Conservation (phyloP, 2,888 invertebrate species). For the Helleia helle region DNA sequence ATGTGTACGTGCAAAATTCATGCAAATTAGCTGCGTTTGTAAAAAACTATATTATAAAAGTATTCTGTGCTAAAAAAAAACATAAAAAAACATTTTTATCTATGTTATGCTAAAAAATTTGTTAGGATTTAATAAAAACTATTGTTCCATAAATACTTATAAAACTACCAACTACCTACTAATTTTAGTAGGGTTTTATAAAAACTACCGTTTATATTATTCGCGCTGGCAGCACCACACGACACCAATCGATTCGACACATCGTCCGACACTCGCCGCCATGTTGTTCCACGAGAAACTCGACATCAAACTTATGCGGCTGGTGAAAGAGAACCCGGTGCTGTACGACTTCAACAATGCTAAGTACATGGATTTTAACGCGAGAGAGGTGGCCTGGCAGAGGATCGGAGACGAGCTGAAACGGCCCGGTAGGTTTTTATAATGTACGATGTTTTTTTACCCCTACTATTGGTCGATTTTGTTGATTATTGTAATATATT, state of each 20-base stretch:
- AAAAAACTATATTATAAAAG: no score
- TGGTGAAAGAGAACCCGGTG: conserved; percentile 46
- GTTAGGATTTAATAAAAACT: no score
- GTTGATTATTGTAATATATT: no score
- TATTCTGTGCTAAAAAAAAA: no score
- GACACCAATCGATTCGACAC: conserved; percentile 17
- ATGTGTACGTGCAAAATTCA: no score
- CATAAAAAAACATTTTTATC: no score
- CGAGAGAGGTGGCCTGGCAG: conserved; percentile 61
- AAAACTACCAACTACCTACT: no score
- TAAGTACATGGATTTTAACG: conserved; percentile 59
- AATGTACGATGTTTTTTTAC: conserved; percentile 25
- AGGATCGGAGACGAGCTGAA: conserved; percentile 58
- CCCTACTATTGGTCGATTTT: conserved; percentile 11
- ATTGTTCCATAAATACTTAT: no score
- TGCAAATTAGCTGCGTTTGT: no score
- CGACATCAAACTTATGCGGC: conserved; percentile 43
- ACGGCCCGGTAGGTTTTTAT: conserved; percentile 49
- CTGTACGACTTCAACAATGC: conserved; percentile 48
- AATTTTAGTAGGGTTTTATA: no score
- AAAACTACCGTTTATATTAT: no score
- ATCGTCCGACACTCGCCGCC: conserved; percentile 8
- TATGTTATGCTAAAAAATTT: no score
- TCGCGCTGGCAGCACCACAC: conserved; percentile 15
- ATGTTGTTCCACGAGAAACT: conserved; percentile 33